Evolutionary conservation across 2,113 vertebrate genomes (phyloP), one percentile per base, ranked within the genome.

Genomic region (Strigops habroptila): DNA sequence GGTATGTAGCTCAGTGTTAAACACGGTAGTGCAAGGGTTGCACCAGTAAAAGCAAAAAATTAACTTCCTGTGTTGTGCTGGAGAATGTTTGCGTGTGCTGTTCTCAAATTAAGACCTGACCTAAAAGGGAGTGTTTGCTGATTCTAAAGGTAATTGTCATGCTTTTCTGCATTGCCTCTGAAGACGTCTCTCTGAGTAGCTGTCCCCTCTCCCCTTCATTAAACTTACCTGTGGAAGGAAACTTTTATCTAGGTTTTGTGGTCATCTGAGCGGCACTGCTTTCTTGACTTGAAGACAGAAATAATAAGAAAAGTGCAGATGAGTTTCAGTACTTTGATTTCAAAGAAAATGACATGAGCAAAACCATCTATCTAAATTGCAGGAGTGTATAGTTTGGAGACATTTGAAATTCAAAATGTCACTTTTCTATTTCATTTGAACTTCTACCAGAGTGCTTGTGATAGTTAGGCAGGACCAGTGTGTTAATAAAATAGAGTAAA

Each of bases 1-100:
- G 77, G 82, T 77, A 30, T 10, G 41, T 51, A 88, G 63, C 85
- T 95, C 92, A 86, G 62, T 86, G 82, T 96, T 97, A 95, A 97
- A 81, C 46, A 71, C 15, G 57, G 31, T 48, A 67, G 95, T 93
- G 51, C 97, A 97, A 96, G 59, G 87, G 90, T 97, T 67, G 22
- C 82, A 92, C 25, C 44, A 49, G 77, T 92, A 91, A 86, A 75
- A 84, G 91, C 55, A 95, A 91, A 94, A 96, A 94, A 91, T 87
- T 88, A 95, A 82, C 88, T 94, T 94, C 48, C 49, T 3, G 3
- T 70, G 33, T 74, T 76, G 30, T 41, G 63, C 12, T 44, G 4
- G 44, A 71, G 73, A 86, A 49, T 70, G 87, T 83, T 82, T 88
- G 63, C 53, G 37, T 0, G 1, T 86, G 63, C 68, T 92, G 12